phyloP scores from a whole-genome alignment of 2,797 vertebrate genomes.

The Falco berigora region DNA sequence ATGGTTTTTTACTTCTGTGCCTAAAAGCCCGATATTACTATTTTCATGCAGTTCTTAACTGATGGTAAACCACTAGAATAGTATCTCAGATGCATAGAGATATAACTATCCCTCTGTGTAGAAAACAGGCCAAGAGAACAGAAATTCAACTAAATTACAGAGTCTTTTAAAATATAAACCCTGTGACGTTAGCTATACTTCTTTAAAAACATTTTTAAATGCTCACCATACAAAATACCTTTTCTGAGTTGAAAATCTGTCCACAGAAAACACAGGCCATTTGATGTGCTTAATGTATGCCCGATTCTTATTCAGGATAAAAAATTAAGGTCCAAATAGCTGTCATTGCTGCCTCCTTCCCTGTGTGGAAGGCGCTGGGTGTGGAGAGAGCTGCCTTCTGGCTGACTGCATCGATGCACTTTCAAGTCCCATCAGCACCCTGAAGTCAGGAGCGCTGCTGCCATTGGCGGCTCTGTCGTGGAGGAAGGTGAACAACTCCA shows the following conservation, averaged over 20 bases:
- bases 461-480: background rate
- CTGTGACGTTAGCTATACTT: background rate
- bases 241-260: background rate
- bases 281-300: background rate
- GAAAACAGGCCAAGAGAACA: background rate
- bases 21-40: background rate
- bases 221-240: background rate
- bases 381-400: background rate
- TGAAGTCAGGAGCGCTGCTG: background rate
- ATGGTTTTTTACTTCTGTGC: background rate
- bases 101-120: background rate
- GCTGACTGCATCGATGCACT: fast-evolving
- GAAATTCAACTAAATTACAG: background rate
- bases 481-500: background rate
- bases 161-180: background rate
- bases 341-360: background rate
- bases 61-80: background rate
- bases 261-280: background rate
- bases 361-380: background rate
- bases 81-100: background rate
- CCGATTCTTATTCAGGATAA: background rate
- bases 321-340: background rate
- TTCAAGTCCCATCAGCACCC: background rate
- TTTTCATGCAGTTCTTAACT: background rate
- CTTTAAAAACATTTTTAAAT: background rate